Base-by-base conservation (phyloP, 2,113 vertebrate species). In the Eira barbara region DNA sequence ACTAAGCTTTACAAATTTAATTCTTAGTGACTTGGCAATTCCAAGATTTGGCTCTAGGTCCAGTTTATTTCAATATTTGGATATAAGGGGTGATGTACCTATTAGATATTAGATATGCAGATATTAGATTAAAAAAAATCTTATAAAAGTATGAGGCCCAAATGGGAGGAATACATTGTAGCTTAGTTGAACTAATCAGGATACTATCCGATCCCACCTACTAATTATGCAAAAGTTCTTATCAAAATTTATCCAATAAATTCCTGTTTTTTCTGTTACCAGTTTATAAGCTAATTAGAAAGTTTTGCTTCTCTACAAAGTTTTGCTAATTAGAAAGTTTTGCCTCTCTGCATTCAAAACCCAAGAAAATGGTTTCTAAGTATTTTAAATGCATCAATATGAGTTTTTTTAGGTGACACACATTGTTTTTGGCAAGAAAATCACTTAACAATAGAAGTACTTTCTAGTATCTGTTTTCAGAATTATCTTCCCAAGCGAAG, bases 401-500 rank as follows among this genome's bases (percentile, higher is more conserved):
- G n/a, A 86, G 67, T 57, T 89, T 88, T 92, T 88, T 47, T 17
- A 89, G 63, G 42, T 93, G 20, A 78, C 10, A 27, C 9, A 52
- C 9, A 59, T 9, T 71, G 69, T 63, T 76, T 67, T 52, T 31
- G 21, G 67, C 21, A 86, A 89, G 47, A 92, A 94, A 94, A 92
- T 82, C 63, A 73, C 1, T 0, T 71, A 91, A 83, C n/a, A 94
- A 82, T 9, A 79, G 29, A 86, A 91, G 29, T 86, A 90, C 49
- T 86, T 79, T 59, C 78, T 23, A 79, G n/a, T 15, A 73, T 52
- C 34, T 74, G n/a, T 85, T 97, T 97, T 86, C 74, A 93, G 90
- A 90, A 59, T 74, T 49, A 78, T 84, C 45, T 79, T 25, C 42
- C 65, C 36, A 6, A 91, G 59, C 86, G 55, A 89, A 91, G 63